phyloP scores from a whole-genome alignment of 1,140 invertebrate species.

The Plodia interpunctella region DNA sequence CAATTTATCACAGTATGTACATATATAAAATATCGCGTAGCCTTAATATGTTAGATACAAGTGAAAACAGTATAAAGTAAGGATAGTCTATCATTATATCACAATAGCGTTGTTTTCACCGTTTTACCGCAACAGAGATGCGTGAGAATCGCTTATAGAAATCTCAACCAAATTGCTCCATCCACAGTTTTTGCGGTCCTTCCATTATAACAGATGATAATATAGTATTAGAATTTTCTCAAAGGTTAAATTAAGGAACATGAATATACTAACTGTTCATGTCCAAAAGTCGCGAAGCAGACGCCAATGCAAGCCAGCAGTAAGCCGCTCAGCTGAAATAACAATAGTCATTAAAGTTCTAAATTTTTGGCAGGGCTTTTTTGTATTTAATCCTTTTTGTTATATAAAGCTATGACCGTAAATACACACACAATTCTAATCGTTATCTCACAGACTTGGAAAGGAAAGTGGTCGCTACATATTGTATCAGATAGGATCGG shows the following conservation, averaged over 20 bases:
- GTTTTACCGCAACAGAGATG: constrained; percentile 55
- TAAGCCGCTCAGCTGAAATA: constrained; percentile 67
- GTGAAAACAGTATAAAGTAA: constrained; percentile 43
- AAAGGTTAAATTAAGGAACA: constrained; percentile 21
- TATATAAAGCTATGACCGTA: neutral
- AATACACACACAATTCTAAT: constrained; percentile 2
- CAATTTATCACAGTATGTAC: neutral
- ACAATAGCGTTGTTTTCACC: constrained; percentile 65
- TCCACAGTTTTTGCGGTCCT: constrained; percentile 37
- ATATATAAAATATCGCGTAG: constrained; percentile 42
- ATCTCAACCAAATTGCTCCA: constrained; percentile 47
- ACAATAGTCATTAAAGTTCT: constrained; percentile 33
- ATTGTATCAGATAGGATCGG: constrained; percentile 23
- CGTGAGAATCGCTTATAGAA: constrained; percentile 64
- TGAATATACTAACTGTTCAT: constrained; percentile 70
- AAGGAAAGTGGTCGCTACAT: constrained; percentile 49
- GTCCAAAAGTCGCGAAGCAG: constrained; percentile 69
- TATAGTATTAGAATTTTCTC: neutral
- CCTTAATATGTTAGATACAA: constrained; percentile 32
- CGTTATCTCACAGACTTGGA: constrained; percentile 26
- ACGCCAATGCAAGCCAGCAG: constrained; percentile 63
- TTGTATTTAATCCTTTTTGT: neutral
- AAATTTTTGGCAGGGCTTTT: neutral
- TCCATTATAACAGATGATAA: neutral
- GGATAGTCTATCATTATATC: constrained; percentile 37